phyloP scores from a whole-genome alignment of 2,797 vertebrate genomes.

The Labeo calbasu region DNA sequence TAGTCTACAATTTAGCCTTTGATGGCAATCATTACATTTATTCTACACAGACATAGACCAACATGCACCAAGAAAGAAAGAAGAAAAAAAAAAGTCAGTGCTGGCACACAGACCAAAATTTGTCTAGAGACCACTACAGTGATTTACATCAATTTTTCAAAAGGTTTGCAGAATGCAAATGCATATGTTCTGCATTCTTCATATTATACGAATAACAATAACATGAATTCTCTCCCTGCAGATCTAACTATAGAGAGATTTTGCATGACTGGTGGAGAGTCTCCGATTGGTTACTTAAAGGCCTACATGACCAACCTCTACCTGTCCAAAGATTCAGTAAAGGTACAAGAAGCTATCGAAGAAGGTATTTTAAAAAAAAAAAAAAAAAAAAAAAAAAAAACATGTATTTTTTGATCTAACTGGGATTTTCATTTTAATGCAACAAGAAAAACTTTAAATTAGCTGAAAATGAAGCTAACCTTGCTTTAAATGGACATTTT shows the following conservation, averaged over 20 bases:
- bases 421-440: not conserved
- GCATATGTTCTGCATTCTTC: not conserved
- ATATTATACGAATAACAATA: not conserved
- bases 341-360: slow-evolving; percentile 90
- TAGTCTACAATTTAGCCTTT: not conserved
- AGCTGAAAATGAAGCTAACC: not conserved
- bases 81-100: not conserved
- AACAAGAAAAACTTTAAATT: not conserved
- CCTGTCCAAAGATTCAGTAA: slow-evolving; percentile 87
- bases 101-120: not conserved
- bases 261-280: slow-evolving; percentile 93
- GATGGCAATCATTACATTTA: not conserved
- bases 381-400: no score
- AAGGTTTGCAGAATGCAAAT: not conserved
- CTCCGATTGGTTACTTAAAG: slow-evolving; percentile 90
- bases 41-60: not conserved
- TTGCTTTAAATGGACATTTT: not conserved
- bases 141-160: not conserved
- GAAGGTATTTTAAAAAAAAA: slow-evolving; percentile 85
- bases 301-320: slow-evolving; percentile 94
- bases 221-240: slow-evolving; percentile 57
- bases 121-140: not conserved
- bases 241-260: slow-evolving; percentile 92
- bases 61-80: not conserved
- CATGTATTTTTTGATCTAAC: slow-evolving; percentile 1